A percentile compares a stretch with the other conserved stretches of the same genome.
phyloP scores from a whole-genome alignment of 2,888 invertebrate genomes.

The Adela reaumurella region DNA sequence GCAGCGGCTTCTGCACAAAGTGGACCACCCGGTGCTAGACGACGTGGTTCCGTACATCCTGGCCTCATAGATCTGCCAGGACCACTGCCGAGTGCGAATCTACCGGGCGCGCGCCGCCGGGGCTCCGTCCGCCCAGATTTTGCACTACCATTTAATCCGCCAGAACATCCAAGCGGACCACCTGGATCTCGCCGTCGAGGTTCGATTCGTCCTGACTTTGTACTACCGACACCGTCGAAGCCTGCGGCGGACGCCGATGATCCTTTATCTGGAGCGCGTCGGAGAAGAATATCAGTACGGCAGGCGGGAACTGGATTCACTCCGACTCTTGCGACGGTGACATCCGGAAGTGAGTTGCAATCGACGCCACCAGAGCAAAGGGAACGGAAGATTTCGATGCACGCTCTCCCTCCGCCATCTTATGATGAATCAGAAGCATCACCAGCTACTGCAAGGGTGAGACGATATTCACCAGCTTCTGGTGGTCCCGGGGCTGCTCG shows the following conservation, averaged over 20 bases:
- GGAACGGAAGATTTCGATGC: slow-evolving; percentile 38
- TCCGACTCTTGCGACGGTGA: slow-evolving; percentile 43
- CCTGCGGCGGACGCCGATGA: slow-evolving; percentile 11
- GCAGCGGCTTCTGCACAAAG: slow-evolving; percentile 31
- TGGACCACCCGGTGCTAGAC: slow-evolving; percentile 28
- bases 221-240: slow-evolving; percentile 22
- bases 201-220: slow-evolving; percentile 34
- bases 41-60: neutral
- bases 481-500: slow-evolving; percentile 25
- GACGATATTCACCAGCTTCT: slow-evolving; percentile 44
- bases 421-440: slow-evolving; percentile 27
- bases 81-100: slow-evolving; percentile 2
- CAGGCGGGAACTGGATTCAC: slow-evolving; percentile 40
- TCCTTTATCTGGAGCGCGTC: slow-evolving; percentile 24
- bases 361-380: slow-evolving; percentile 42
- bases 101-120: slow-evolving; percentile 23
- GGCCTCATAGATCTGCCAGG: neutral
- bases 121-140: slow-evolving; percentile 38
- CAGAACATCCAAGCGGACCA: slow-evolving; percentile 19
- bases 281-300: slow-evolving; percentile 41
- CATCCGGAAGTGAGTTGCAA: slow-evolving; percentile 42
- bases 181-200: slow-evolving; percentile 27
- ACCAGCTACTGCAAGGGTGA: slow-evolving; percentile 26
- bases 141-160: slow-evolving; percentile 8
- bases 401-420: slow-evolving; percentile 42